phyloP scores from a whole-genome alignment of 2,113 vertebrate genomes.

The Aptenodytes forsteri region DNA sequence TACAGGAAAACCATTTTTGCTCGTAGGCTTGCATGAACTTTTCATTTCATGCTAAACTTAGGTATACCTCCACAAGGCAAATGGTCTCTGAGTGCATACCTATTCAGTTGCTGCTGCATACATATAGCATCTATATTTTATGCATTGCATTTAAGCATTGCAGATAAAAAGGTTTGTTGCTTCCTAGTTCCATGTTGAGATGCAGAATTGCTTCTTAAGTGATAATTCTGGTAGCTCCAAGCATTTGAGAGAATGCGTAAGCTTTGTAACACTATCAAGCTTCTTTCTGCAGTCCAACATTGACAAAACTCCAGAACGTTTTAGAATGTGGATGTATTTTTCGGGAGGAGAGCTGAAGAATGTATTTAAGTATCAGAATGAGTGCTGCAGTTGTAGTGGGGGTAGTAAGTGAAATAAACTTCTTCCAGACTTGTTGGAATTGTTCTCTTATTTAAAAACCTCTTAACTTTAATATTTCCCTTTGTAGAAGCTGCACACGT shows the following conservation, averaged over 20 bases:
- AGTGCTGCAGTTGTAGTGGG: neutral
- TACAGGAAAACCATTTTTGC: slow-evolving; percentile 75
- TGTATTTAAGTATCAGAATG: neutral
- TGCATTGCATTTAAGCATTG: slow-evolving; percentile 59
- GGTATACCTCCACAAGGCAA: slow-evolving; percentile 52
- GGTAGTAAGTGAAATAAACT: neutral
- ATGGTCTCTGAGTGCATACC: slow-evolving; percentile 60
- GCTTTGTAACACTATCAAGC: slow-evolving; percentile 39
- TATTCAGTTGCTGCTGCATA: slow-evolving; percentile 69
- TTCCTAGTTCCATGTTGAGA: slow-evolving; percentile 61
- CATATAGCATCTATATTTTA: slow-evolving; percentile 65
- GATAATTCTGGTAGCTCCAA: slow-evolving; percentile 19
- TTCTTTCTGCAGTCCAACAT: slow-evolving; percentile 65
- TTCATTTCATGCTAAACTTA: slow-evolving; percentile 77
- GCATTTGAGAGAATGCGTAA: slow-evolving; percentile 24
- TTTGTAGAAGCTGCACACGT: neutral
- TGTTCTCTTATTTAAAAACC: neutral
- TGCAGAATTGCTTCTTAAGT: slow-evolving; percentile 43
- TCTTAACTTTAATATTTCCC: neutral
- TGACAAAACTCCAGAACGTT: neutral
- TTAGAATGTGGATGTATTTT: neutral
- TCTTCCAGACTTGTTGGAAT: neutral
- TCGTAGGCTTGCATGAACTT: slow-evolving; percentile 84
- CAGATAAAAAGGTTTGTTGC: slow-evolving; percentile 65
- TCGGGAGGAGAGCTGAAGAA: neutral